A percentile compares a stretch with the other conserved stretches of the same genome.
phyloP scores from a whole-genome alignment of 2,888 invertebrate genomes.

The Calliopum simillimum region DNA sequence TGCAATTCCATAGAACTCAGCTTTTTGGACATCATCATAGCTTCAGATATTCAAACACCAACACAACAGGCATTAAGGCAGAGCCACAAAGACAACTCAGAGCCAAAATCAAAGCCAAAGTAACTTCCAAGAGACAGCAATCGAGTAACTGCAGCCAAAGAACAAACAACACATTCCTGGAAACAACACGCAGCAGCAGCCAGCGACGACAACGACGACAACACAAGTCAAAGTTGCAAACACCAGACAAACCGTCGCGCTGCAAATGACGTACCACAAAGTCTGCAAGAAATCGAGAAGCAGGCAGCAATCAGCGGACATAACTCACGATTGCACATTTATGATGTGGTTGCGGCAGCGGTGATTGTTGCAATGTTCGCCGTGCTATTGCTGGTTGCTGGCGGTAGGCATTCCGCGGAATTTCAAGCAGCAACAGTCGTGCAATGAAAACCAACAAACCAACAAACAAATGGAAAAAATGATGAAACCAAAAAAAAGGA shows the following conservation, averaged over 20 bases:
- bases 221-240: slow-evolving; percentile 27
- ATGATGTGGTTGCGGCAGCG: slow-evolving; percentile 39
- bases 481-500: background rate
- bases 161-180: slow-evolving; percentile 24
- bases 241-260: slow-evolving; percentile 20
- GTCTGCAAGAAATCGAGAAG: slow-evolving; percentile 26
- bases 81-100: too few relatives aligned
- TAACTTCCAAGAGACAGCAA: slow-evolving; percentile 3
- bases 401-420: slow-evolving; percentile 13
- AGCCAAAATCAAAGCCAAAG: background rate
- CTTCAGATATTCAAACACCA: too few relatives aligned
- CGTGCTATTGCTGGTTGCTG: background rate
- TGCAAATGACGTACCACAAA: slow-evolving; percentile 11
- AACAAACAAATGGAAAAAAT: background rate
- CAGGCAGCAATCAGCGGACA: slow-evolving; percentile 15
- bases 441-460: slow-evolving; percentile 3
- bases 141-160: background rate
- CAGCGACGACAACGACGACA: too few relatives aligned
- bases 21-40: background rate
- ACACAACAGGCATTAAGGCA: too few relatives aligned
- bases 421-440: slow-evolving; percentile 8
- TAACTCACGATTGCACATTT: slow-evolving; percentile 48
- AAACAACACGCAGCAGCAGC: slow-evolving; percentile 21
- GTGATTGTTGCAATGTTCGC: background rate
- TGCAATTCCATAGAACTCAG: slow-evolving; percentile 4